phyloP scores from a whole-genome alignment of 2,113 vertebrate species.

The Petaurus breviceps region DNA sequence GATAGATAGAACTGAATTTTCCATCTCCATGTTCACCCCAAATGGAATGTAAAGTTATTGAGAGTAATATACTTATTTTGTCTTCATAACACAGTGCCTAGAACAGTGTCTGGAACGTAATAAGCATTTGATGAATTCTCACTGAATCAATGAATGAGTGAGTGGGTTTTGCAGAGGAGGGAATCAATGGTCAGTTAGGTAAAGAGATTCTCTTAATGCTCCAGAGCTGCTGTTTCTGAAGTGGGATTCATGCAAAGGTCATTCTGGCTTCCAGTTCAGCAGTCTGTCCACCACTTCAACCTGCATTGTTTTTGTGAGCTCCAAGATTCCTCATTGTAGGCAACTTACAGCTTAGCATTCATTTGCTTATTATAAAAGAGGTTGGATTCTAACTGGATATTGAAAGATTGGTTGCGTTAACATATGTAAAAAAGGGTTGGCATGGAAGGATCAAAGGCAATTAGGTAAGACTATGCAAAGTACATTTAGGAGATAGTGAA shows the following conservation, averaged over 20 bases:
- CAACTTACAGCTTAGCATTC: not conserved
- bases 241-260: not conserved
- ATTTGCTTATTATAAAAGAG: not conserved
- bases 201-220: not conserved
- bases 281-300: not conserved
- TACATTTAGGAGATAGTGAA: not conserved
- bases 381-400: not conserved
- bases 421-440: not conserved
- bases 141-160: not conserved
- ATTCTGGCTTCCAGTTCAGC: not conserved
- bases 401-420: not conserved
- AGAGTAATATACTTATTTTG: not conserved
- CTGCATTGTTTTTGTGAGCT: not conserved
- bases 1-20: not conserved
- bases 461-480: no score
- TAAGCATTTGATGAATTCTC: not conserved
- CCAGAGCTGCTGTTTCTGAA: not conserved
- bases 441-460: not conserved
- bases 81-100: not conserved
- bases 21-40: not conserved
- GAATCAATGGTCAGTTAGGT: not conserved
- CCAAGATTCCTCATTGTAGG: not conserved
- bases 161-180: not conserved
- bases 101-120: not conserved
- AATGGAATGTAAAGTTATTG: not conserved